Evolutionary conservation across 2,797 vertebrate species (phyloP).

Genomic region (Lutjanus campechanus): DNA sequence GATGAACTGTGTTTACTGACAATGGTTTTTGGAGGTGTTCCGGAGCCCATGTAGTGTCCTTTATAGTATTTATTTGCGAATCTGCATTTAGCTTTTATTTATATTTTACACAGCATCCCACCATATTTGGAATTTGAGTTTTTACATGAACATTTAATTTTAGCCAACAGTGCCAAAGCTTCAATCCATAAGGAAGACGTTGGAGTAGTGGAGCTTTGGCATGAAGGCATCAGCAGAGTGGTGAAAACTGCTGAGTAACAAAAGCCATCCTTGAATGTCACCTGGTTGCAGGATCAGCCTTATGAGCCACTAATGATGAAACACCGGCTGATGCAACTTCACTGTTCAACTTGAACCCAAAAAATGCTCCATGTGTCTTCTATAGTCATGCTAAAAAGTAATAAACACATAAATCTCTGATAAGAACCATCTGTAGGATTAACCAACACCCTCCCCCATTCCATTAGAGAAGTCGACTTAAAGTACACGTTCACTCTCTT

Average conservation of each 20-base stretch:
- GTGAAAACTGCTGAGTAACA: neutral
- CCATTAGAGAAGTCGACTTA: constrained; percentile 31
- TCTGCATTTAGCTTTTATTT: too few relatives aligned
- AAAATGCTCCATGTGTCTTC: constrained; percentile 40
- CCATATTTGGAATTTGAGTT: too few relatives aligned
- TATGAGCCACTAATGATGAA: constrained; percentile 16
- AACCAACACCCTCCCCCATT: constrained; percentile 27
- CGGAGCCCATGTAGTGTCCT: too few relatives aligned
- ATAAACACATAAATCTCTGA: constrained; percentile 18
- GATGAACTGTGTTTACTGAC: too few relatives aligned
- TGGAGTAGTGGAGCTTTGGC: neutral
- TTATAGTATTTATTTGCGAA: too few relatives aligned
- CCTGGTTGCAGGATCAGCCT: neutral
- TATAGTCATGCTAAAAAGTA: constrained; percentile 16
- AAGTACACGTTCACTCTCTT: constrained; percentile 11
- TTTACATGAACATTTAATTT: constrained; percentile 3
- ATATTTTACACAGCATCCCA: too few relatives aligned
- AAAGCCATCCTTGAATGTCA: neutral
- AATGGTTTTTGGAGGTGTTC: too few relatives aligned
- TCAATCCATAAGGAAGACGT: neutral
- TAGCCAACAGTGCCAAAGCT: neutral
- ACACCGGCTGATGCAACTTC: constrained; percentile 8
- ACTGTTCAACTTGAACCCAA: constrained; percentile 3
- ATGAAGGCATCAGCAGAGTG: neutral
- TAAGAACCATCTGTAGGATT: constrained; percentile 45